Base-by-base conservation (phyloP, 2,888 invertebrate genomes). In the Mesorhabditis spiculigera region DNA sequence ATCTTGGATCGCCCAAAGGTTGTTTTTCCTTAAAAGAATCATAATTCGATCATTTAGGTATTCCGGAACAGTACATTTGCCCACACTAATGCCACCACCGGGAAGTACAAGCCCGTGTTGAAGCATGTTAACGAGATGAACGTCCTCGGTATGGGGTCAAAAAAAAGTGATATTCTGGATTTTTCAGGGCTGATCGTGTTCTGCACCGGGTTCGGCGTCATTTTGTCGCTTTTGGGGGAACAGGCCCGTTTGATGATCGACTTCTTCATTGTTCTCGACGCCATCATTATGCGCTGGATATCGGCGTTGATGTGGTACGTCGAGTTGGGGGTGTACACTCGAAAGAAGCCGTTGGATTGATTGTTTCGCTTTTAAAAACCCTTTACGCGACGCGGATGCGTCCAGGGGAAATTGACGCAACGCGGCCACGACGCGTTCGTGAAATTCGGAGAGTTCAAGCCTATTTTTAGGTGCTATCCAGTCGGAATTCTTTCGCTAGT, bases 201-300 rank as follows among this genome's bases (percentile, higher is more conserved):
- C 88, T 93, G 93, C 85, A 89, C 94, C 61, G 91, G 92, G 5
- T 94, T 94, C 82, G 94, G 94, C 10, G 92, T 93, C 50, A 90
- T 93, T 63, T 89, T 94, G 28, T 93, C 93, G 43, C 92, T 93
- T 1, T 89, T 94, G 68, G 93, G 93, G 1, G 89, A 91, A 71
- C 91, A 80, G 86, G 93, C 92, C 2, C 91, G 91, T 83, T 90
- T 92, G 64, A 86, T 88, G 79, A 92, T 93, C 73, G 92, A 93
- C 86, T 93, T 94, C 88, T 93, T 94, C 88, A 91, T 92, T 81
- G 91, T 93, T 65, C 90, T 93, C 70, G 94, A 94, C 86, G 93
- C 93, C 85, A 93, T 93, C 68, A 91, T 94, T 82, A 93, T 94
- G 92, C 91, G 91, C 86, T 93, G 94, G 91, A 93, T 94, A 68